Base-by-base conservation (phyloP, 2,113 vertebrate genomes). In the Burhinus bistriatus region DNA sequence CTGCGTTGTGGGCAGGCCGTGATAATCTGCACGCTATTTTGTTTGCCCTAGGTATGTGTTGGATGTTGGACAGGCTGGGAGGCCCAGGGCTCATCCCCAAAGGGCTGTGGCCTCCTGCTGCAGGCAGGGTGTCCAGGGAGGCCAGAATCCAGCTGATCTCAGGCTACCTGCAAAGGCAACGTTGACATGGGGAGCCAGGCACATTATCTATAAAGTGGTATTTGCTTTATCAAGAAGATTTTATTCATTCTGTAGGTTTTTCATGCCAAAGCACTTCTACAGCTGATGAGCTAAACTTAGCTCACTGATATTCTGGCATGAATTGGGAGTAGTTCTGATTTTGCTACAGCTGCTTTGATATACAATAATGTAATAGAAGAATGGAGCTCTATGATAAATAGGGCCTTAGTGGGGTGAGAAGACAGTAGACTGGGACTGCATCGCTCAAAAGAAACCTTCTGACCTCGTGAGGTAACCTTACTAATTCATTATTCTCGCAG, bases 181-280 rank as follows among this genome's bases (percentile, higher is more conserved):
- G 2, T 38, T 13, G 40, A 11, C 3, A 0, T 14, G 54, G 26
- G n/a, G 47, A 78, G 27, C 30, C 20, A 16, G 32, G 38, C 42
- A 4, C 5, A 2, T 61, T 52, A 9, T 42, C 20, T 11, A 8
- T 18, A 11, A 8, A 1, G 4, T 52, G 9, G 12, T 6, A 3
- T 82, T 79, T 59, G 47, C 44, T 57, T 51, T 15, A 10, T 54
- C 1, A 2, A 38, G 62, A 16, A 5, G 69, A 21, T 44, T 55
- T 86, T 42, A 40, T 55, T 82, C 22, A 1, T 22, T 47, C 1
- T n/a, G 25, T 38, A 78, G 47, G 27, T 71, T 29, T 92, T 83
- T 44, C 3, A 2, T 36, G 29, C 44, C 17, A 25, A 73, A 68
- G 10, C 22, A 19, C 38, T 83, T 34, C 5, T 42, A 47, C 19